Base-by-base conservation (phyloP, 1,140 invertebrate genomes). In the Apis dorsata region DNA sequence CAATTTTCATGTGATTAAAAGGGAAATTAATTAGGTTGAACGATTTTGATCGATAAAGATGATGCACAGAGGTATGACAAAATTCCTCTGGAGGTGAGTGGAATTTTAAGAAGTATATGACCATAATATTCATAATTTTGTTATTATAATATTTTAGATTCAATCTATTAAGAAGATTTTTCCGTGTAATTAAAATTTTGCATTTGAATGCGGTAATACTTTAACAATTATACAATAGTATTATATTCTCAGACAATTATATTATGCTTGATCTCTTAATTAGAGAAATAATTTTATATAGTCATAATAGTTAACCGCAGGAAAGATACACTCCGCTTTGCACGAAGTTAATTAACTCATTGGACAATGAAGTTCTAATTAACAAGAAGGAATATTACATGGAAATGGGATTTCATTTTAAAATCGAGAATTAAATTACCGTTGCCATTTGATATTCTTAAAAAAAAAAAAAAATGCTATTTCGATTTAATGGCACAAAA, bases 381-480 rank as follows among this genome's bases (percentile, higher is more conserved):
- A 28, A 34, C 10, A 12, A 28, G 21, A 24, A n/a, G n/a, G 13
- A 62, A 4, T 8, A 65, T 17, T 65, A 34, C 63, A 15, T n/a
- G 24, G 7, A 65, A 65, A 65, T 65, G 24, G 12, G 13, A 28
- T 65, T 65, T 34, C 24, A 34, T 65, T 65, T 24, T 24, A 13
- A 24, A 62, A n/a, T 62, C n/a, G 2, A 10, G 10, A 24, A n/a
- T 62, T 62, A 15, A 12, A 12, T n/a, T 62, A 13, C 60, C 11
- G 10, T 4, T n/a, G 10, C 4, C 24, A 24, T 12, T 24, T n/a
- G 15, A 62, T 24, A 62, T 9, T 10, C 21, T 24, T n/a, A 13
- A n/a, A n/a, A 24, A 4, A 7, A n/a, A 24, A 4, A 7, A 13
- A 12, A 1, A n/a, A 17, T 5, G 0, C 4, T 8, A 4, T 17